These are phyloP conservation scores for Chiridota heheva DNA, from an alignment of 35 echinoderm and acorn worm genomes.

Conservation along the genomic window DNA sequence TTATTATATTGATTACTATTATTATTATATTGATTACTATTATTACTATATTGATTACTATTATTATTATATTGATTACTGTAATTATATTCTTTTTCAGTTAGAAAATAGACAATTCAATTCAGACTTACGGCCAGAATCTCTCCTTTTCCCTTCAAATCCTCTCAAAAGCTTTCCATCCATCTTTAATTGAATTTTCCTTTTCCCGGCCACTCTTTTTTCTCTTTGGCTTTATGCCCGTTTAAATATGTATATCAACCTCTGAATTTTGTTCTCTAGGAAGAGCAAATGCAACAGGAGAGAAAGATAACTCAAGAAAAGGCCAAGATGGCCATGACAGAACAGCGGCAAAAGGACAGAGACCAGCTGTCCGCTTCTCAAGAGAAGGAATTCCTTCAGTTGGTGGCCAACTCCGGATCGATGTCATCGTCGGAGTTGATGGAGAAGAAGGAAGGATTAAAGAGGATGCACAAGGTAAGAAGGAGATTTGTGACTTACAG, in stretches of 20 bases:
- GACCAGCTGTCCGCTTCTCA: constrained; percentile 71
- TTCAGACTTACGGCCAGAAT: too few relatives aligned
- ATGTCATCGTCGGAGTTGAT: constrained; percentile 65
- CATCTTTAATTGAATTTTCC: not conserved
- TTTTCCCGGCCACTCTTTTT: constrained; percentile 11
- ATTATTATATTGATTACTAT: too few relatives aligned
- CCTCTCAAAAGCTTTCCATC: too few relatives aligned
- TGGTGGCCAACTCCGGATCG: constrained; percentile 83
- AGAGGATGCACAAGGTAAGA: constrained; percentile 82
- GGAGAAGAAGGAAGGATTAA: constrained; percentile 85
- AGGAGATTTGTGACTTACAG: not conserved
- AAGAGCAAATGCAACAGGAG: constrained; percentile 93
- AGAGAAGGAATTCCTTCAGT: constrained; percentile 90
- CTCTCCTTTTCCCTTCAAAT: too few relatives aligned
- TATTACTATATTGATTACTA: too few relatives aligned
- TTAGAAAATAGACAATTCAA: too few relatives aligned
- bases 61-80: too few relatives aligned
- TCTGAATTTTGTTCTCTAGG: too few relatives aligned
- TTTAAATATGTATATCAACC: too few relatives aligned
- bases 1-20: too few relatives aligned
- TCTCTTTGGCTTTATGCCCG: too few relatives aligned
- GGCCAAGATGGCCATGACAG: constrained; percentile 62
- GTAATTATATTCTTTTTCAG: too few relatives aligned
- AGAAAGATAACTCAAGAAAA: constrained; percentile 54
- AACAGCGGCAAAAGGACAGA: constrained; percentile 66